Evolutionary conservation across 2,888 invertebrate species (phyloP).

Genomic region (Heteropelma amictum): DNA sequence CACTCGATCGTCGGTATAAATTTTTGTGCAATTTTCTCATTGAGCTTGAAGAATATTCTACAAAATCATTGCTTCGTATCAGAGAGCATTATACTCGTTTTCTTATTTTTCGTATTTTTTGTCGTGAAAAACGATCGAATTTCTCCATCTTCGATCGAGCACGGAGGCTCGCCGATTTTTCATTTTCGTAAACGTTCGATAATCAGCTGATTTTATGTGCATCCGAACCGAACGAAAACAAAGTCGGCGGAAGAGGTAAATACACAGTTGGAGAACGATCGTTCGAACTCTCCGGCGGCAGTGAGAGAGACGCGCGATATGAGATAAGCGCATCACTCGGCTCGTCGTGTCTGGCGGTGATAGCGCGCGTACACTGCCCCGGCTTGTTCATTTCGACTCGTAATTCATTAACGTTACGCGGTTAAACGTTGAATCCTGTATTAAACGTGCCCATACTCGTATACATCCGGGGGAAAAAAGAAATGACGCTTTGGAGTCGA

Average conservation of each 20-base stretch:
- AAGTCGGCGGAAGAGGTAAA: too few relatives aligned
- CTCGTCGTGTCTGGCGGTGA: conserved; percentile 74
- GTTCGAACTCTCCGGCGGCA: conserved; percentile 64
- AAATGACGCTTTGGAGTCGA: background rate
- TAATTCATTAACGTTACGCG: conserved; percentile 72
- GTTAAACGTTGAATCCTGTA: too few relatives aligned
- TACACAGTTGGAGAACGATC: conserved; percentile 66
- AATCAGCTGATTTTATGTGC: conserved; percentile 21
- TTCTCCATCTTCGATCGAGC: background rate
- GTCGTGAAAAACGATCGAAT: conserved; percentile 36
- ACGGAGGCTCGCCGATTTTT: background rate
- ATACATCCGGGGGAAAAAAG: background rate
- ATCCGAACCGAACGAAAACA: background rate
- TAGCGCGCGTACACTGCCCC: conserved; percentile 67
- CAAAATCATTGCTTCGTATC: too few relatives aligned
- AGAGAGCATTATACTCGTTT: too few relatives aligned
- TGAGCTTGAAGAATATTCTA: background rate
- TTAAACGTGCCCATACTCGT: background rate
- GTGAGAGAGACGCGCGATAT: conserved; percentile 46
- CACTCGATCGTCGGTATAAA: conserved; percentile 4
- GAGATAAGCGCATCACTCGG: conserved; percentile 74
- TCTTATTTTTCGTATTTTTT: background rate
- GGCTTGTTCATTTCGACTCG: conserved; percentile 64
- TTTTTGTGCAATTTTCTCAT: background rate
- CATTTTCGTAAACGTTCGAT: conserved; percentile 61